Base-by-base conservation (phyloP, 2,797 vertebrate species). In the Catostomus latipinnis region DNA sequence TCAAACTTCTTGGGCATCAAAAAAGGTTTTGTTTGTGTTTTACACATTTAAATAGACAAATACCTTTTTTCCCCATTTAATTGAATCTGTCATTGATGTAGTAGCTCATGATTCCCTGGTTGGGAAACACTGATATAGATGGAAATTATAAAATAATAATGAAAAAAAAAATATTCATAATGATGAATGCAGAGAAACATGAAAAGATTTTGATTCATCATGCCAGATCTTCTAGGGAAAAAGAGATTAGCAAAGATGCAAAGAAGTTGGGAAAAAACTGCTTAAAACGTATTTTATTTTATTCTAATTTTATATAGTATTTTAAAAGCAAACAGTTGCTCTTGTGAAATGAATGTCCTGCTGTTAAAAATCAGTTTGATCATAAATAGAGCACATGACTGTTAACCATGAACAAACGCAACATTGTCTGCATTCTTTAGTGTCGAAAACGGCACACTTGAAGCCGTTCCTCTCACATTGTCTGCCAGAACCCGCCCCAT, bases 351-450 rank as follows among this genome's bases (percentile, higher is more conserved):
- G 49, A 82, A 58, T 80, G 67, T 52, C 14, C 73, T 79, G 43
- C 46, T 49, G 6, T 4, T 60, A 71, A 68, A 61, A 82, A 82
- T 73, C 56, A 22, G 43, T 83, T 71, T 49, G 72, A 83, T 78
- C 71, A 48, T 62, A 81, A 74, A 74, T 81, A 72, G 82, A 83
- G 71, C 78, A 69, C 57, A n/a, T 82, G 0, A 1, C 48, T 6
- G 71, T 87, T 80, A 78, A 87, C 76, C 74, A 82, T 87, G 86
- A 71, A 89, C 77, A 83, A 16, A 48, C 78, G 22, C 46, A 70
- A 73, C 67, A 61, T 82, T 85, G 77, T 67, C 58, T 65, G 48
- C 76, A 70, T 82, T 83, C 70, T 75, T 81, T 14, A 1, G 22
- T 78, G 80, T 74, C 52, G 60, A 52, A 68, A 84, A 73, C 54